Evolutionary conservation across 2,888 invertebrate species (phyloP), one percentile per base, ranked within the genome.

Genomic region (Epirrhoe tristata): DNA sequence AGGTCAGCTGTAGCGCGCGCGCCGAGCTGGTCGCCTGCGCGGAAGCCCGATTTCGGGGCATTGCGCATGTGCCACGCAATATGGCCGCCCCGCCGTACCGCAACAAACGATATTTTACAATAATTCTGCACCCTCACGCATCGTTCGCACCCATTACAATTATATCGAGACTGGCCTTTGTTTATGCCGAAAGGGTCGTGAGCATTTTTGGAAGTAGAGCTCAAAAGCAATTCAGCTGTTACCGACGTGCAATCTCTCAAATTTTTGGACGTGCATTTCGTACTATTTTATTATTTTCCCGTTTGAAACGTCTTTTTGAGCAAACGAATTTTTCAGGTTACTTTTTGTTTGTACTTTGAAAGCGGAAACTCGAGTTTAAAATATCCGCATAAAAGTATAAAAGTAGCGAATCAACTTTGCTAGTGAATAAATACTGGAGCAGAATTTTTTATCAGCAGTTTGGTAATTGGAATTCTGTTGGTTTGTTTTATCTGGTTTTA

Each of bases 111-210:
- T 59, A 65, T 60, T 68, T 69, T 52, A 69, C 67, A 58, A 56
- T 55, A 65, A 59, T 60, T 67, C 63, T 50, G 58, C 69, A 66
- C 70, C 70, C 73, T 56, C 67, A 48, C 63, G 52, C 52, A 63
- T 70, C 64, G 63, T 70, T 67, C 51, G 51, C 58, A 58, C 57
- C 60, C 66, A 66, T 69, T 56, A 58, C 58, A 67, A 73, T 71
- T 69, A 70, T 59, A 53, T 65, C 43, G 54, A 62, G 55, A 55
- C 65, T 63, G 52, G 54, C 50, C 52, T 55, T 67, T 67, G 63
- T 64, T 63, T 64, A 67, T 50, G 24, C 31, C 60, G 60, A 52
- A 62, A 67, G 67, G 67, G 67, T 54, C 46, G 52, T 51, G 14
- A 58, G 54, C 62, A 51, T 59, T 58, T 56, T 63, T 34, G 59